These are phyloP conservation scores for Halcyon malimbica DNA, from an alignment of 2,113 vertebrate genomes.

Conservation along the genomic window DNA sequence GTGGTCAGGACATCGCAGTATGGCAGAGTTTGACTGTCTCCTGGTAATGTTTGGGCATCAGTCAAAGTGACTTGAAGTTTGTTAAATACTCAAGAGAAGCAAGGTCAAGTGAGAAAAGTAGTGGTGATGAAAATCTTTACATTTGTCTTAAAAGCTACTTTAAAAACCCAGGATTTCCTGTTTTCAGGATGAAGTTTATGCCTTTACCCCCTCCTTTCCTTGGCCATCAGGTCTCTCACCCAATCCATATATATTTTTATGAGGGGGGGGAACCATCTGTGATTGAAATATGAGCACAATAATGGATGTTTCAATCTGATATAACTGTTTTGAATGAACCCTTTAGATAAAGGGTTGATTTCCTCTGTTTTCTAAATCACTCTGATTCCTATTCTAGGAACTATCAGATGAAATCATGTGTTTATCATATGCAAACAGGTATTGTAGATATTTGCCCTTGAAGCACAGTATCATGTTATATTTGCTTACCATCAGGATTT, in stretches of 20 bases:
- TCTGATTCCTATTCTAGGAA: not conserved
- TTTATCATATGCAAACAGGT: not conserved
- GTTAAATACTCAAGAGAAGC: not conserved
- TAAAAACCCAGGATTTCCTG: not conserved
- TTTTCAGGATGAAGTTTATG: not conserved
- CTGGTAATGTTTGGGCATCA: no score
- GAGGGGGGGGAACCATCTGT: not conserved
- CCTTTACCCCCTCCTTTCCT: not conserved
- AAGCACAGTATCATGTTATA: not conserved
- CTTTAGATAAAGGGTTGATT: not conserved
- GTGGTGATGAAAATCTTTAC: not conserved
- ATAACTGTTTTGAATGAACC: not conserved
- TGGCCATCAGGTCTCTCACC: not conserved
- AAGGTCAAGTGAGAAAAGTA: not conserved
- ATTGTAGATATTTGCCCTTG: not conserved
- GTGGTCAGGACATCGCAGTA: not conserved
- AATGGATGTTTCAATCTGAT: not conserved
- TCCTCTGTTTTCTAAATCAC: not conserved
- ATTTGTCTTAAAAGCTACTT: not conserved
- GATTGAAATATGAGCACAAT: not conserved
- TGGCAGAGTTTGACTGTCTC: not conserved
- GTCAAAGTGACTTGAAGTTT: not conserved
- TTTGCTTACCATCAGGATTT: not conserved
- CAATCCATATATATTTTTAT: not conserved
- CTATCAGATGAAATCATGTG: not conserved